Evolutionary conservation across 2,797 vertebrate genomes (phyloP), one percentile per base, ranked within the genome.

Genomic region (Yasuhikotakia modesta): DNA sequence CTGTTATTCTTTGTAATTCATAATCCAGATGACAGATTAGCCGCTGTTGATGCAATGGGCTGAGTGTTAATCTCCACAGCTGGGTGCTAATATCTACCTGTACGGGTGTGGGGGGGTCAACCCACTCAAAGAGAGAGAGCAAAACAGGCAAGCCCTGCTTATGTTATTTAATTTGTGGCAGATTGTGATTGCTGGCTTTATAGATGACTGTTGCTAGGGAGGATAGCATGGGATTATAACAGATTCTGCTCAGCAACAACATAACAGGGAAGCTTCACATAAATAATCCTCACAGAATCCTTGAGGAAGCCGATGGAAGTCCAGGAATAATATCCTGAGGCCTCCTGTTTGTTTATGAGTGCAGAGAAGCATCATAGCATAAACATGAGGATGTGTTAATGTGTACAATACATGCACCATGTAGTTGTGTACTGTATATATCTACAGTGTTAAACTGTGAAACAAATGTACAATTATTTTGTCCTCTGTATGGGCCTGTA

Each of bases 271-370:
- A 53, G 46, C 63, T 27, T 53, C 17, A 50, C 53, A 35, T 50
- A 30, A 70, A 76, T 73, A 57, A 78, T 48, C 63, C 48, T 61
- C 6, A 58, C 63, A 52, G 68, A 73, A 88, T 87, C 87, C 82
- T 71, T 70, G 35, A 78, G 70, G 77, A 84, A 75, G 2, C 10
- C 17, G 67, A 86, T 79, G 50, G 78, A 71, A 65, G 83, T 79
- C 74, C 22, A 69, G 84, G 83, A 87, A 88, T 90, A 92, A 90
- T 88, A 90, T 87, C 87, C 82, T 64, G 53, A 81, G 86, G 86
- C 85, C 87, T 87, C 86, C 46, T 68, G 74, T 78, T 90, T 86
- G 87, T 88, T 86, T 86, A 52, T 73, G 48, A 48, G 35, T 27
- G 19, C 21, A 30, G 39, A 50, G 35, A 27, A 19, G 5, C 32